These are phyloP conservation scores for Rhodophaea formosa DNA, from an alignment of 2,888 invertebrate species.

Conservation along the genomic window DNA sequence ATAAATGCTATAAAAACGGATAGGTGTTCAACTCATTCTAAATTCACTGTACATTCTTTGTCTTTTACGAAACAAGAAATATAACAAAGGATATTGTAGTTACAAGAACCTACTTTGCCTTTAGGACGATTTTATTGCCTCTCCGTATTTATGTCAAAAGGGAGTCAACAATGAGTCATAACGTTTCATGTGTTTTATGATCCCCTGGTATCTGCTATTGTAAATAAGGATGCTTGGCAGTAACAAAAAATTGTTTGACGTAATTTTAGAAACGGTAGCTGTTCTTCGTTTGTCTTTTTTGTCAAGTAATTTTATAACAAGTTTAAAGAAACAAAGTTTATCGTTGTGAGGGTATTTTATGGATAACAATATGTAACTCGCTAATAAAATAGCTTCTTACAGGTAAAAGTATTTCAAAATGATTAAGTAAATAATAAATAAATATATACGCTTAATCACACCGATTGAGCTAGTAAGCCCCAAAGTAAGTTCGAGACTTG, in stretches of 20 bases:
- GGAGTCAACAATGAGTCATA: constrained; percentile 60
- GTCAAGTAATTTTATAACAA: neutral
- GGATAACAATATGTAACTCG: too few species aligned
- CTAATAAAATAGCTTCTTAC: too few species aligned
- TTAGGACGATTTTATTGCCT: constrained; percentile 49
- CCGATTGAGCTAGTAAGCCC: too few species aligned
- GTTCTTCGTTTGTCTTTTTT: neutral
- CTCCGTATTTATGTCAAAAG: constrained; percentile 53
- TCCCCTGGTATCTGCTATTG: constrained; percentile 32
- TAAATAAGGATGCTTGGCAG: constrained; percentile 6
- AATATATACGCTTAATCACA: too few species aligned
- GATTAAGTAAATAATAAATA: too few species aligned
- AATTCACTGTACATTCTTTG: too few species aligned
- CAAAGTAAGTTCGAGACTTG: too few species aligned
- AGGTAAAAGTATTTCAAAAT: too few species aligned
- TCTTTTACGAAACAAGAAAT: constrained; percentile 34
- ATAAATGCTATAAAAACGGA: too few species aligned
- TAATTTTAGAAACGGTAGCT: constrained; percentile 10
- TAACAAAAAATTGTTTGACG: constrained; percentile 6
- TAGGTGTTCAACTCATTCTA: too few species aligned
- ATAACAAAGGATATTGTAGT: constrained; percentile 41
- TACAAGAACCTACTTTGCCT: constrained; percentile 45
- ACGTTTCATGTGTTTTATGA: constrained; percentile 52
- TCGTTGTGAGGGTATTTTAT: too few species aligned
- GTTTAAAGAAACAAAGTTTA: neutral